Evolutionary conservation across 2,113 vertebrate genomes (phyloP).

Genomic region (Pollachius pollachius): DNA sequence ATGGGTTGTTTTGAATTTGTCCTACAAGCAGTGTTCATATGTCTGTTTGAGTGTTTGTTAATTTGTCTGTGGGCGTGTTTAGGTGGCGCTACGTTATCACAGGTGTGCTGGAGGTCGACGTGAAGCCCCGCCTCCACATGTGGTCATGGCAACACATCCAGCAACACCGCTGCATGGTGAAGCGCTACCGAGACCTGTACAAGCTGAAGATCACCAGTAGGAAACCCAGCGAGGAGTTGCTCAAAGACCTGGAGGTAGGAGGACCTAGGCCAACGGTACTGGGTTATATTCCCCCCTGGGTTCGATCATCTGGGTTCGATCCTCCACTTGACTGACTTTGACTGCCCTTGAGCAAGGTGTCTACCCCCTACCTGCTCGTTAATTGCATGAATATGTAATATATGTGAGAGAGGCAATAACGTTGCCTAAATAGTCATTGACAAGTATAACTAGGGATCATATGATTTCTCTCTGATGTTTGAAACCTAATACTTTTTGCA

Average conservation of each 20-base stretch:
- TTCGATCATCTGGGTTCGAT: too few relatives aligned
- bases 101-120: conserved; percentile 85
- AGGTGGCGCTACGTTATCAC: conserved; percentile 92
- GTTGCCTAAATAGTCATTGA: too few relatives aligned
- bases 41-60: conserved; percentile 13
- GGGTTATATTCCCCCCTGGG: not conserved
- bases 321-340: too few relatives aligned
- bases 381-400: too few relatives aligned
- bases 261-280: not conserved
- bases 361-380: too few relatives aligned
- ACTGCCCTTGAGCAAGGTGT: too few relatives aligned
- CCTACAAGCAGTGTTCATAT: conserved; percentile 27
- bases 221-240: conserved; percentile 79
- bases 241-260: conserved; percentile 81
- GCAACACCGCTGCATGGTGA: conserved; percentile 79
- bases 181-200: conserved; percentile 86
- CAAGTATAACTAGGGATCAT: too few relatives aligned
- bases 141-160: conserved; percentile 93
- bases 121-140: conserved; percentile 86
- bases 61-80: not conserved
- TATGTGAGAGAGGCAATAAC: too few relatives aligned
- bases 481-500: too few relatives aligned
- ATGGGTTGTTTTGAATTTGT: too few relatives aligned
- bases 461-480: too few relatives aligned
- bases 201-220: conserved; percentile 89